Evolutionary conservation across 2,113 vertebrate genomes (phyloP).

Genomic region (Grantiella picta): DNA sequence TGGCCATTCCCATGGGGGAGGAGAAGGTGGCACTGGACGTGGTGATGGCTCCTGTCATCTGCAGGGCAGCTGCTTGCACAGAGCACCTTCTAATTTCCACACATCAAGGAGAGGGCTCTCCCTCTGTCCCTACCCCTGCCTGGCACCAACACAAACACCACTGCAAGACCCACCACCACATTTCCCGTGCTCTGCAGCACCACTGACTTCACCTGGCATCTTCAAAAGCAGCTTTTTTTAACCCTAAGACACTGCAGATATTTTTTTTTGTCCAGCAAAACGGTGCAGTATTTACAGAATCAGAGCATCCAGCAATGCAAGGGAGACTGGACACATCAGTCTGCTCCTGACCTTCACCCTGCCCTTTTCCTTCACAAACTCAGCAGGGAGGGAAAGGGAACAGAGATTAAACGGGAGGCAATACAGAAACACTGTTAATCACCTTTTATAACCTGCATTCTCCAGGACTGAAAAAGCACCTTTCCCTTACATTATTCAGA

Average conservation of each 20-base stretch:
- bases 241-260: neutral
- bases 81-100: neutral
- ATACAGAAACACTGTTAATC: neutral
- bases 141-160: neutral
- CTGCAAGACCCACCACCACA: neutral
- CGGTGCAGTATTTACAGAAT: neutral
- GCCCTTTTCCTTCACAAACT: neutral
- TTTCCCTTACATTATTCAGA: neutral
- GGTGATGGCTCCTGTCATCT: neutral
- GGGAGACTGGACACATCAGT: neutral
- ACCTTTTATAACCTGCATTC: neutral
- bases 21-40: neutral
- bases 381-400: neutral
- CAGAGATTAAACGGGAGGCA: neutral
- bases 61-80: neutral
- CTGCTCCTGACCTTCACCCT: neutral
- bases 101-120: neutral
- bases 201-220: accelerated
- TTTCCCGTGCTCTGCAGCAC: neutral
- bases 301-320: neutral
- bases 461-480: neutral
- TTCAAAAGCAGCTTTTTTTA: neutral
- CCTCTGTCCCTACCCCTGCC: neutral
- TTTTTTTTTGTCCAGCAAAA: neutral
- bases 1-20: neutral